Percentiles rank a stretch among this genome's conserved stretches.
phyloP scores from a whole-genome alignment of 2,888 invertebrate genomes.

The Pyrgus malvae region DNA sequence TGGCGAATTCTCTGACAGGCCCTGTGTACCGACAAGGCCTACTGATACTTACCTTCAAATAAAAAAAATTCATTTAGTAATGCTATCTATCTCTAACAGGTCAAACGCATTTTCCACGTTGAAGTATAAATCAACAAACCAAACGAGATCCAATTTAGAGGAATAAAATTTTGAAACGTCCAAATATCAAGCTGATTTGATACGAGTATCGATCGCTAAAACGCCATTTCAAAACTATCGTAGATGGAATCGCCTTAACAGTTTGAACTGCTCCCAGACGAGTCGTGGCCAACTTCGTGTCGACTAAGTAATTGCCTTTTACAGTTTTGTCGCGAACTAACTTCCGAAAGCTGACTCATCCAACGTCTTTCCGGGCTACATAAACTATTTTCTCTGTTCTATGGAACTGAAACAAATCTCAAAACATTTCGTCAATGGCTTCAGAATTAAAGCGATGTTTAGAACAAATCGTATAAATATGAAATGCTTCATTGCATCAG shows the following conservation, averaged over 20 bases:
- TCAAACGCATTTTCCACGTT: too few species aligned
- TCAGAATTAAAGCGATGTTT: neutral
- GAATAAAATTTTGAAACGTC: neutral
- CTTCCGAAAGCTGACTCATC: constrained; percentile 58
- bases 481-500: too few species aligned
- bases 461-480: too few species aligned
- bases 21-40: too few species aligned
- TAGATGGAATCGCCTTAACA: constrained; percentile 16
- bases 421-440: constrained; percentile 8
- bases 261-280: constrained; percentile 46
- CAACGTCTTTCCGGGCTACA: constrained; percentile 20
- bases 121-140: too few species aligned
- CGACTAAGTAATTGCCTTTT: constrained; percentile 69
- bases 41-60: too few species aligned
- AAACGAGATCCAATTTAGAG: too few species aligned
- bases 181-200: neutral
- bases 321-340: constrained; percentile 56
- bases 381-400: constrained; percentile 20
- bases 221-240: constrained; percentile 34
- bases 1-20: too few species aligned
- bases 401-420: constrained; percentile 21
- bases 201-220: neutral
- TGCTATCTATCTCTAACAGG: too few species aligned
- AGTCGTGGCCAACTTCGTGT: constrained; percentile 52
- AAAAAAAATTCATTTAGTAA: too few species aligned